These are phyloP conservation scores for Abrostola tripartita DNA, from an alignment of 2,888 invertebrate genomes.

Conservation along the genomic window DNA sequence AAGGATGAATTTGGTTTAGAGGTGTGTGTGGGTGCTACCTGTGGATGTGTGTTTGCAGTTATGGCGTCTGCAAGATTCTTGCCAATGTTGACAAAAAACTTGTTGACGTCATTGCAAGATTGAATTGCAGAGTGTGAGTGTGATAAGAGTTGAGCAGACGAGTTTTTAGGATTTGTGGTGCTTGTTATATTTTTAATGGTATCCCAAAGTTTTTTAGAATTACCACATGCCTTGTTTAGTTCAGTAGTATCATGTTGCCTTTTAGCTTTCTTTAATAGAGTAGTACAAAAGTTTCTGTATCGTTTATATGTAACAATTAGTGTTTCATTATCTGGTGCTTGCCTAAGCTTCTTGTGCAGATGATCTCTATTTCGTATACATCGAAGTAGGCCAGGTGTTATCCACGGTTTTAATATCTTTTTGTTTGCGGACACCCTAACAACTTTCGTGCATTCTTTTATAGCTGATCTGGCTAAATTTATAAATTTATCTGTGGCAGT, in stretches of 20 bases:
- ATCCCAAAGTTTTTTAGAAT: constrained; percentile 33
- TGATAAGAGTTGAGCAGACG: neutral
- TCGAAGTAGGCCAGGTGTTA: too few relatives aligned
- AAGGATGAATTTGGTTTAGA: neutral
- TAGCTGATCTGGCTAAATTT: neutral
- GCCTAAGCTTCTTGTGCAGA: constrained; percentile 21
- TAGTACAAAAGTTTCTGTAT: constrained; percentile 51
- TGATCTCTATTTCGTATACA: constrained; percentile 46
- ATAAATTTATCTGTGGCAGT: neutral
- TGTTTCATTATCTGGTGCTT: constrained; percentile 22
- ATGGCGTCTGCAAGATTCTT: neutral
- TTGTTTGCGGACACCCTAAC: constrained; percentile 11
- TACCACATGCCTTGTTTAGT: constrained; percentile 19
- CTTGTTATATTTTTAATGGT: constrained; percentile 29
- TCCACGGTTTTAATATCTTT: constrained; percentile 48
- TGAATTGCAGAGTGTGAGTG: neutral
- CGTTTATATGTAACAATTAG: constrained; percentile 34
- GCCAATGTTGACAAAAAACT: neutral
- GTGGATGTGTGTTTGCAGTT: neutral
- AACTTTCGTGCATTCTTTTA: constrained; percentile 8
- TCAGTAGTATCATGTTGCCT: constrained; percentile 28
- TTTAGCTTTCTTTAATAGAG: constrained; percentile 46
- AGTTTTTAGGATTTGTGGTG: neutral
- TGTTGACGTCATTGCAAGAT: constrained; percentile 4
- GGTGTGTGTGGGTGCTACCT: neutral